Base-by-base conservation (phyloP, 2,888 invertebrate genomes). In the Philaethria dido region DNA sequence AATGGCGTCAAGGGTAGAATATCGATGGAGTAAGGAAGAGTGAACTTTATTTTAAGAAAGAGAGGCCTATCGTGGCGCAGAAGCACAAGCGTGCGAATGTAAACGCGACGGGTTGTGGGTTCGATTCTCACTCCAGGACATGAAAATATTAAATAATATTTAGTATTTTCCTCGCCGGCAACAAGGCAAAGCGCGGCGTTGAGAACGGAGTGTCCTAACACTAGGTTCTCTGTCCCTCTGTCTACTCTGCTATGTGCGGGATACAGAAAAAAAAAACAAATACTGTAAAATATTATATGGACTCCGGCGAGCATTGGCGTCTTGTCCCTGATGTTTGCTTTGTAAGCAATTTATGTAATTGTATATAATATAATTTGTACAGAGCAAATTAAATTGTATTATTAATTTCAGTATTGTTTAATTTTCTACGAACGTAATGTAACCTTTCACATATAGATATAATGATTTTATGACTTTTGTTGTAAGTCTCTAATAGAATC, bases 1-100 rank as follows among this genome's bases (percentile, higher is more conserved):
- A 79, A 76, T 64, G 77, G 73, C 71, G 74, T 72, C 74, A 66
- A 66, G 72, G 77, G 73, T 72, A 70, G 76, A 78, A 78, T 77
- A 77, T 75, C 74, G 74, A 74, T 62, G 52, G 65, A 59, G 52
- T 36, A 61, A 61, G 50, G 52, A 60, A 60, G 39, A 61, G 11
- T 44, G 33, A 52, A 63, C 66, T 69, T 74, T 75, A 74, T 74
- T 74, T 72, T 66, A 61, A 69, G 62, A 63, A n/a, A n/a, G n/a
- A n/a, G n/a, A n/a, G n/a, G n/a, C n/a, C n/a, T n/a, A n/a, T n/a
- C n/a, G n/a, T n/a, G n/a, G n/a, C n/a, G n/a, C n/a, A n/a, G n/a
- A n/a, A n/a, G n/a, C n/a, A n/a, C n/a, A n/a, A n/a, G n/a, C n/a
- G n/a, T n/a, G n/a, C n/a, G n/a, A n/a, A n/a, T n/a, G n/a, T n/a